phyloP scores from a whole-genome alignment of 2,113 vertebrate species.

The Pygoscelis antarcticus region DNA sequence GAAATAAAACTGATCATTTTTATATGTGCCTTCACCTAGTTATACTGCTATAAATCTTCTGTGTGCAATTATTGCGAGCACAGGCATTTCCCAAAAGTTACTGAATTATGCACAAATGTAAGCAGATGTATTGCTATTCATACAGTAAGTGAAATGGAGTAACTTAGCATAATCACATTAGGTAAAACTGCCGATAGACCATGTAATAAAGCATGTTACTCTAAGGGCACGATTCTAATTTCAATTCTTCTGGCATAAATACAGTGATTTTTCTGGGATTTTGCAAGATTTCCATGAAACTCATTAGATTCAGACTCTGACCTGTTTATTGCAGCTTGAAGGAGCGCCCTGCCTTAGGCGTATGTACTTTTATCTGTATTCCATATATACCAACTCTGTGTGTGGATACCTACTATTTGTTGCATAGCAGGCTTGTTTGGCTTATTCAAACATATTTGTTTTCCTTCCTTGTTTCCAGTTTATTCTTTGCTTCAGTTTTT shows the following conservation, averaged over 20 bases:
- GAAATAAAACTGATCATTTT: slow-evolving; percentile 67
- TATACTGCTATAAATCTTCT: slow-evolving; percentile 65
- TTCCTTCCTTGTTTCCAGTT: slow-evolving; percentile 77
- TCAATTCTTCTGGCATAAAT: neutral
- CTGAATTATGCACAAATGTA: slow-evolving; percentile 67
- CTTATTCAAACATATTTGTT: neutral
- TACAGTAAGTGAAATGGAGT: slow-evolving; percentile 63
- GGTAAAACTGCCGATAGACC: slow-evolving; percentile 59
- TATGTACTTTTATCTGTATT: neutral
- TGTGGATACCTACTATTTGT: neutral
- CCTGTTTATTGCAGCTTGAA: neutral
- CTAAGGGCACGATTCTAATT: slow-evolving; percentile 29
- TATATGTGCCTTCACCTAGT: slow-evolving; percentile 38
- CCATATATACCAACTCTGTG: neutral
- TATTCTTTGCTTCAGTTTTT: slow-evolving; percentile 94
- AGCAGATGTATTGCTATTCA: slow-evolving; percentile 71
- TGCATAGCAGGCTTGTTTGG: neutral
- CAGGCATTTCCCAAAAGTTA: slow-evolving; percentile 61
- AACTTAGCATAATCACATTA: slow-evolving; percentile 69
- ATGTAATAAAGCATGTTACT: slow-evolving; percentile 60
- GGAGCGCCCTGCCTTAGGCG: neutral
- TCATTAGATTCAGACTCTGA: neutral
- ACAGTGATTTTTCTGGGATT: slow-evolving; percentile 2
- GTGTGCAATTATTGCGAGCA: slow-evolving; percentile 54
- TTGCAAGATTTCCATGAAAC: neutral